These are phyloP conservation scores for Phylloscopus trochilus DNA, from an alignment of 2,113 vertebrate genomes.

Conservation along the genomic window DNA sequence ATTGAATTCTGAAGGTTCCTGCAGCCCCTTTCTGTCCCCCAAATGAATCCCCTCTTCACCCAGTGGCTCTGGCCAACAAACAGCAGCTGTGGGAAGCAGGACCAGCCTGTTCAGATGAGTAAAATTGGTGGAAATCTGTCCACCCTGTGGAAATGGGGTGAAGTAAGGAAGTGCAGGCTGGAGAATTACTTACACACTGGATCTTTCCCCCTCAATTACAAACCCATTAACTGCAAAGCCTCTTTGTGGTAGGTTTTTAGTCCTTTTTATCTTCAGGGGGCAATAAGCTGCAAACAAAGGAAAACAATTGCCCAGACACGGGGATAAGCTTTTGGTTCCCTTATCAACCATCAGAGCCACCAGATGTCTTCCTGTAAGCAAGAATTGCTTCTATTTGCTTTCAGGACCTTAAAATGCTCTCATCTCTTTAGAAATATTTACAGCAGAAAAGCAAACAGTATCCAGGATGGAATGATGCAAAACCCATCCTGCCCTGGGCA, in stretches of 20 bases:
- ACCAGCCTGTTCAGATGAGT: neutral
- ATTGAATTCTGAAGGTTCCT: neutral
- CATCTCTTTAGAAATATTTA: constrained; percentile 49
- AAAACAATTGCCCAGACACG: neutral
- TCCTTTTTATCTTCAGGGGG: constrained; percentile 27
- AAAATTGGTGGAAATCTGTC: neutral
- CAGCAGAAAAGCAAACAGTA: constrained; percentile 52
- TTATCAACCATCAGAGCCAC: constrained; percentile 30
- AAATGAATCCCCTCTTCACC: neutral
- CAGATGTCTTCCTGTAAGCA: constrained; percentile 53
- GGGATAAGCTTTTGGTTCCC: constrained; percentile 32
- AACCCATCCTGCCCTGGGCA: neutral
- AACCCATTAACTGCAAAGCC: constrained; percentile 7
- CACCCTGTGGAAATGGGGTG: neutral
- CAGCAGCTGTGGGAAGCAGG: neutral
- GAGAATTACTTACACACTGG: neutral
- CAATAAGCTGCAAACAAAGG: constrained; percentile 40
- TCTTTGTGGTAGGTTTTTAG: neutral
- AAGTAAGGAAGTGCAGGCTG: neutral
- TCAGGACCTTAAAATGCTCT: constrained; percentile 48
- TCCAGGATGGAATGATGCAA: constrained; percentile 48
- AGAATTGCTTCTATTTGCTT: constrained; percentile 11
- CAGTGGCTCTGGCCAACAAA: neutral
- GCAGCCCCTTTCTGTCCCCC: neutral
- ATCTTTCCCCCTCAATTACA: neutral